phyloP scores from a whole-genome alignment of 1,140 invertebrate species.

The Pachypeltis micranthus region DNA sequence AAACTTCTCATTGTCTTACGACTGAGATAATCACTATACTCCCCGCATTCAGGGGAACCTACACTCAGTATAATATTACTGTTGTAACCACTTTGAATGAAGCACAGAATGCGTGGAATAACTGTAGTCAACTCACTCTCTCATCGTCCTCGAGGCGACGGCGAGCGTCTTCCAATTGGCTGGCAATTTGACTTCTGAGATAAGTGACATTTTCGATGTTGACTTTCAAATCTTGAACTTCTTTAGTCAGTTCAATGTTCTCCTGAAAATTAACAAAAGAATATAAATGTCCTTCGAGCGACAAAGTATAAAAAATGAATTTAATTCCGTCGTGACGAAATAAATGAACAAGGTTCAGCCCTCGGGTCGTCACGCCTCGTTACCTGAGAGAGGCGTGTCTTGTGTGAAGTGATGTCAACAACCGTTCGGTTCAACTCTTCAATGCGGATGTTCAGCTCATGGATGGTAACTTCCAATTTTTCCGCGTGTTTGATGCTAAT shows the following conservation, averaged over 20 bases:
- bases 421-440: slow-evolving; percentile 91
- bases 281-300: background rate
- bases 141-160: slow-evolving; percentile 91
- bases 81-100: background rate
- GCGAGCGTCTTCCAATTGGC: slow-evolving; percentile 84
- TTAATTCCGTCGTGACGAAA: background rate
- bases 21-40: too few relatives aligned
- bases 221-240: slow-evolving; percentile 89
- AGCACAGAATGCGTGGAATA: background rate
- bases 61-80: too few relatives aligned
- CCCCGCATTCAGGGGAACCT: too few relatives aligned
- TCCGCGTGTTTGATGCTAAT: slow-evolving; percentile 76
- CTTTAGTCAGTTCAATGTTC: slow-evolving; percentile 86
- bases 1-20: background rate
- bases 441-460: slow-evolving; percentile 83
- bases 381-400: slow-evolving; percentile 64
- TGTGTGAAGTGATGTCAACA: slow-evolving; percentile 85
- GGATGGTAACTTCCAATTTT: slow-evolving; percentile 77
- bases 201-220: slow-evolving; percentile 84
- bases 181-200: slow-evolving; percentile 72
- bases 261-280: too few relatives aligned
- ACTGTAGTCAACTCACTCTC: slow-evolving; percentile 41
- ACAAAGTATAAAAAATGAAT: slow-evolving; percentile 3
- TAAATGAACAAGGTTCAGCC: too few relatives aligned
- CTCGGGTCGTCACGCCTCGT: slow-evolving; percentile 11